Evolutionary conservation across 2,888 invertebrate species (phyloP).

Genomic region (Drosophila paracracens): DNA sequence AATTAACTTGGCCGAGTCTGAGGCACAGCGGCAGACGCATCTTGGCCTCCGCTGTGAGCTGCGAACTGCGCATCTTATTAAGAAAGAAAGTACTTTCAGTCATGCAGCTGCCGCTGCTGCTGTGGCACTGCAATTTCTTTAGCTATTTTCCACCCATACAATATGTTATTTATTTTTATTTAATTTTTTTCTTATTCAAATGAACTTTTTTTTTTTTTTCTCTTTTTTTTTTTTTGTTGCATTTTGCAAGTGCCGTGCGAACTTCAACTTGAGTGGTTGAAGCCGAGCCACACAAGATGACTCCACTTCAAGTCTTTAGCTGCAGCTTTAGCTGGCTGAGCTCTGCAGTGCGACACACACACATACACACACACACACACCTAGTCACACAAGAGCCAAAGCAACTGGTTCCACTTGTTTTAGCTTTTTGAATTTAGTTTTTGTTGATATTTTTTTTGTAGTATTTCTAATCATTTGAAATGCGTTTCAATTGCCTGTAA

Average conservation of each 20-base stretch:
- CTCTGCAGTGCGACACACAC: slow-evolving; percentile 22
- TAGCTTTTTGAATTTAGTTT: slow-evolving; percentile 33
- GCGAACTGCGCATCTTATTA: slow-evolving; percentile 77
- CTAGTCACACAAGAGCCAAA: slow-evolving; percentile 11
- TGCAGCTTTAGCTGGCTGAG: slow-evolving; percentile 18
- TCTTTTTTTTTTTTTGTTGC: slow-evolving; percentile 38
- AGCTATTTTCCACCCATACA: slow-evolving; percentile 55
- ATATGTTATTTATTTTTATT: slow-evolving; percentile 57
- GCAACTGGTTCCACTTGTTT: slow-evolving; percentile 74
- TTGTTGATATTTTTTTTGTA: slow-evolving; percentile 15
- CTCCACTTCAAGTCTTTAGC: slow-evolving; percentile 48
- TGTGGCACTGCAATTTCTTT: slow-evolving; percentile 48
- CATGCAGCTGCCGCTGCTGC: slow-evolving; percentile 58
- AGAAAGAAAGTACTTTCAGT: slow-evolving; percentile 80
- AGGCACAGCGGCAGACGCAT: slow-evolving; percentile 54
- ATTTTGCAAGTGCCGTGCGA: slow-evolving; percentile 77
- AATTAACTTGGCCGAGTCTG: slow-evolving; percentile 64
- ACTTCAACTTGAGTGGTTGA: slow-evolving; percentile 71
- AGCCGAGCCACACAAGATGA: slow-evolving; percentile 71
- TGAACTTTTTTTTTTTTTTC: slow-evolving; percentile 15
- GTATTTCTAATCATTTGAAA: slow-evolving; percentile 65
- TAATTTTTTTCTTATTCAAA: slow-evolving; percentile 26
- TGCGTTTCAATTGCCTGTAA: slow-evolving; percentile 66
- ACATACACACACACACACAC: slow-evolving; percentile 5
- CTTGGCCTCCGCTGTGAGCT: slow-evolving; percentile 34